Base-by-base conservation (phyloP, 2,113 vertebrate genomes). In the Phaethon lepturus region DNA sequence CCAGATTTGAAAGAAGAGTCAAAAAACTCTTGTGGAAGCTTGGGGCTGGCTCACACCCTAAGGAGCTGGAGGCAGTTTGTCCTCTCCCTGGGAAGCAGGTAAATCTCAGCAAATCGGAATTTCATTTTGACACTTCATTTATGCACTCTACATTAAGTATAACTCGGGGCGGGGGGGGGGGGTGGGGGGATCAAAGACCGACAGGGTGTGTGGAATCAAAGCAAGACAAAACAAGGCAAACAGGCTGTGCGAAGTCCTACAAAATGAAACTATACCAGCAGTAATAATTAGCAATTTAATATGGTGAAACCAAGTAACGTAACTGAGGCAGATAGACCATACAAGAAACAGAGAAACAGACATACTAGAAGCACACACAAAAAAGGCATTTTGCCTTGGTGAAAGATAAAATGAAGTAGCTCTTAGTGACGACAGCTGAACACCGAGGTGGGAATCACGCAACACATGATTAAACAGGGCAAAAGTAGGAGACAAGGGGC, bases 61-160 rank as follows among this genome's bases (percentile, higher is more conserved):
- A 38, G 17, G 69, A 93, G 44, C 74, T 58, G 55, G 66, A 89
- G 44, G 75, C 78, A 79, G 50, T 60, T 79, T 77, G 80, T 85
- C 50, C 53, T 93, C 81, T 73, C 75, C 50, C 56, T 33, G 23
- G 58, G 82, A 93, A 92, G 50, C 31, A 92, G 85, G 68, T 81
- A 93, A 79, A 88, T 29, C 78, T 91, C 94, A 93, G 92, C 74
- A 94, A 92, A 92, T 6, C 9, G 19, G 83, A 90, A 80, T 92
- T 85, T 73, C 45, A 35, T 33, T 86, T 55, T 91, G 83, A 91
- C 77, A 89, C 77, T 49, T 90, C 58, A 69, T 33, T 77, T 81
- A 74, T 13, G 49, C 31, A 56, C 28, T 72, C 66, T n/a, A 16
- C 35, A 7, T 38, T 52, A 5, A 71, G 42, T 33, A 26, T 7